Percentiles rank a stretch among this genome's conserved stretches.
Evolutionary conservation across 1,140 invertebrate genomes (phyloP).

Genomic region (Micrasema longulum): DNA sequence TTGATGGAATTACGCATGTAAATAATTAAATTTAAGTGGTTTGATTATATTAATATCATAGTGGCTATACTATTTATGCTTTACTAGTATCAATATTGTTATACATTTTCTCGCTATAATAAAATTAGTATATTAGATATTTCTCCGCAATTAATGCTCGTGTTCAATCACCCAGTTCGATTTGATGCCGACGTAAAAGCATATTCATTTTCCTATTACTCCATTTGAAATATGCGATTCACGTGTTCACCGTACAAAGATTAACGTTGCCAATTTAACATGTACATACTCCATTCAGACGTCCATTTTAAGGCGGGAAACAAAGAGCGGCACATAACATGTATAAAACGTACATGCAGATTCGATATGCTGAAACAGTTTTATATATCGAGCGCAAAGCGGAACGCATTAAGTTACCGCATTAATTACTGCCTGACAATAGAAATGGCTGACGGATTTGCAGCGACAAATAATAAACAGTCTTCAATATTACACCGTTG

Average conservation of each 20-base stretch:
- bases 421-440: slow-evolving; percentile 23
- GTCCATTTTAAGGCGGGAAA: slow-evolving; percentile 36
- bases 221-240: slow-evolving; percentile 32
- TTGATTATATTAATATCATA: too few species aligned
- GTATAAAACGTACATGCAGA: slow-evolving; percentile 2
- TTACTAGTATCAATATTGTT: too few species aligned
- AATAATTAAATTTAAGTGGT: too few species aligned
- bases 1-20: too few species aligned
- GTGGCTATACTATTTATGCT: too few species aligned
- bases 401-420: slow-evolving; percentile 13
- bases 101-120: not conserved
- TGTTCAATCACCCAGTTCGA: slow-evolving; percentile 34
- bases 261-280: slow-evolving; percentile 36
- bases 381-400: slow-evolving; percentile 1
- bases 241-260: slow-evolving; percentile 34
- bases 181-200: slow-evolving; percentile 30
- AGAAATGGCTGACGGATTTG: slow-evolving; percentile 26
- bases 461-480: slow-evolving; percentile 34
- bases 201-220: slow-evolving; percentile 38
- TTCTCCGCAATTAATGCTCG: slow-evolving; percentile 24
- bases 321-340: slow-evolving; percentile 2
- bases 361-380: slow-evolving; percentile 9
- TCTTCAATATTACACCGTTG: slow-evolving; percentile 7
- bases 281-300: slow-evolving; percentile 33
- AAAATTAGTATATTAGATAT: slow-evolving; percentile 20